Evolutionary conservation across 2,888 invertebrate genomes (phyloP).

Genomic region (Girardia tigrina): DNA sequence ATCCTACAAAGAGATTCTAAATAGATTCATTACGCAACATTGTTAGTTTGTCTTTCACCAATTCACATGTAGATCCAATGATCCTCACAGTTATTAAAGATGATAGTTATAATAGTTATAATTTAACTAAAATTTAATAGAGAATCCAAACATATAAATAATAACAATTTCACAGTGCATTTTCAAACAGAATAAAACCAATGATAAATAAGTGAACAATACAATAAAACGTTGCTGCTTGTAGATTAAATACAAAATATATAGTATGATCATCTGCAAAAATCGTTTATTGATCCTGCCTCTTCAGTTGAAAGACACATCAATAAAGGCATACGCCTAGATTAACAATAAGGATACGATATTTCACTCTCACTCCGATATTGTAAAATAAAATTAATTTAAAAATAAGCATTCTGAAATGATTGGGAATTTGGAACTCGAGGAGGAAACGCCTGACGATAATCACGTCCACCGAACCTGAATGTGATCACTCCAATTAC

Average conservation of each 20-base stretch:
- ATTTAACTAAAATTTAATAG: slow-evolving; percentile 14
- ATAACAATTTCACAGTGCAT: not conserved
- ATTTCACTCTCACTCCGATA: not conserved
- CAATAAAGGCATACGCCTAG: slow-evolving; percentile 19
- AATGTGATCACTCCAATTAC: too few species aligned
- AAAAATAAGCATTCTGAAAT: not conserved
- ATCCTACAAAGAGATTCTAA: too few species aligned
- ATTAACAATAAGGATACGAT: slow-evolving; percentile 15
- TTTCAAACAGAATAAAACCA: slow-evolving; percentile 4
- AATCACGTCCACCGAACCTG: not conserved
- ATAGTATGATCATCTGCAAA: slow-evolving; percentile 23
- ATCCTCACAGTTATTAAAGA: too few species aligned
- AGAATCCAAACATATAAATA: not conserved
- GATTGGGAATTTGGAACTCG: not conserved
- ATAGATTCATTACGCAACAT: too few species aligned
- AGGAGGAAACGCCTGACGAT: not conserved
- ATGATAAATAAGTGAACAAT: not conserved
- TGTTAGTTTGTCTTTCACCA: too few species aligned
- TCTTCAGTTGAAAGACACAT: slow-evolving; percentile 19
- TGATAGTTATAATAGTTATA: slow-evolving; percentile 7
- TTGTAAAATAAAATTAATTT: not conserved
- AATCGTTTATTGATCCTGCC: slow-evolving; percentile 4
- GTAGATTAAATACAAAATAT: slow-evolving; percentile 7
- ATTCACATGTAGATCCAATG: too few species aligned
- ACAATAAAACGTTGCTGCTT: not conserved